Base-by-base conservation (phyloP, 2,113 vertebrate genomes). In the Sinocyclocheilus anshuiensis region DNA sequence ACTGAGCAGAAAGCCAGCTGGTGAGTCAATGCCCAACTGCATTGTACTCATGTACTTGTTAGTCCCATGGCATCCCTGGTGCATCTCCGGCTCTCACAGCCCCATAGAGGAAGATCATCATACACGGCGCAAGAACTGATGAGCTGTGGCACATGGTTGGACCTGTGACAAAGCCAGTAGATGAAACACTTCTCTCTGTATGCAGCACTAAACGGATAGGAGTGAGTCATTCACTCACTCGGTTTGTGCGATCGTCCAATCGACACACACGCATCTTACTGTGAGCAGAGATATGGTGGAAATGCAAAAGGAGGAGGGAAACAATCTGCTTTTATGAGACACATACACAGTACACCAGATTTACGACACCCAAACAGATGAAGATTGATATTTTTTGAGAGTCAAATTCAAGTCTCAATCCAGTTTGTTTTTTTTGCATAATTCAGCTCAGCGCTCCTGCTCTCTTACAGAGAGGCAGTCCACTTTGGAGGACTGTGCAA, bases 1-100 rank as follows among this genome's bases (percentile, higher is more conserved):
- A 39, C 77, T 39, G 77, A 79, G 77, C 55, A 33, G 42, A 82
- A 81, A 71, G 45, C 45, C 63, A 71, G 80, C 63, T 53, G 42
- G 77, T 75, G 57, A 86, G 42, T 86, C 39, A 57, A 86, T 24
- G 42, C 85, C 55, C 77, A 61, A 48, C 63, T 67, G 75, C 39
- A 57, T 81, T 76, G 59, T 55, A 59, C 77, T 65, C 72, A 59
- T 22, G 29, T 39, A 85, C 83, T 87, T 67, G 74, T 83, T 83
- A 89, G 74, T 88, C 88, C 53, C 84, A 26, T 86, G 65, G 33
- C 77, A 75, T 63, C 72, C 10, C 22, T 26, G 11, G 77, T 16
- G 24, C 75, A 86, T 77, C 75, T 83, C 67, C 39, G n/a, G 39
- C 81, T 33, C 71, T 77, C 74, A 20, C 63, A 24, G 67, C 69